These are phyloP conservation scores for Hypomecis punctinalis DNA, from an alignment of 2,888 invertebrate species.

Conservation along the genomic window DNA sequence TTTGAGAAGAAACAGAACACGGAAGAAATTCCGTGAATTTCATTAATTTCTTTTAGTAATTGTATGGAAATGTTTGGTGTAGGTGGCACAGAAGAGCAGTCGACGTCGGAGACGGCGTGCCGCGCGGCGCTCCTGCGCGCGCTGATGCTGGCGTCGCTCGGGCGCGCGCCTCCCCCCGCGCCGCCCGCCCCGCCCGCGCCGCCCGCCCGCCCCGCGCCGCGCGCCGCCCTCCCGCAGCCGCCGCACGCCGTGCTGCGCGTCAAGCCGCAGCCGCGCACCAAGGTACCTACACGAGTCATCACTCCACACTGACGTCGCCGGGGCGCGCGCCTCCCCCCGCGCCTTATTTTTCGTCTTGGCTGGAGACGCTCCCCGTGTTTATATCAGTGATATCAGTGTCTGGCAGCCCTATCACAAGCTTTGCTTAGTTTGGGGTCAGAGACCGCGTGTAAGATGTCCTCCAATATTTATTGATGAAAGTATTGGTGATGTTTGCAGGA, in stretches of 20 bases:
- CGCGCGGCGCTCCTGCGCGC: slow-evolving; percentile 78
- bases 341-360: no score
- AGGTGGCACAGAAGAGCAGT: slow-evolving; percentile 55
- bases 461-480: no score
- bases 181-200: slow-evolving; percentile 46
- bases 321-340: no score
- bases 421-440: no score
- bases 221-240: slow-evolving; percentile 51
- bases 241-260: slow-evolving; percentile 64
- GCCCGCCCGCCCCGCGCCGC: slow-evolving; percentile 42
- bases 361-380: no score
- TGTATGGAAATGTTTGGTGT: not conserved
- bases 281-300: slow-evolving; percentile 52
- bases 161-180: slow-evolving; percentile 61
- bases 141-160: slow-evolving; percentile 77
- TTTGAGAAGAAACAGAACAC: no score
- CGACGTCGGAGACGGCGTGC: slow-evolving; percentile 65
- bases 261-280: slow-evolving; percentile 75
- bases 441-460: no score
- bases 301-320: not conserved
- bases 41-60: no score
- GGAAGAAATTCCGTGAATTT: no score
- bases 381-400: no score
- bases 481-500: slow-evolving; percentile 35
- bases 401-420: no score